A percentile compares a stretch with the other conserved stretches of the same genome.
Evolutionary conservation across 1,140 invertebrate species (phyloP).

Genomic region (Microplitis demolitor): DNA sequence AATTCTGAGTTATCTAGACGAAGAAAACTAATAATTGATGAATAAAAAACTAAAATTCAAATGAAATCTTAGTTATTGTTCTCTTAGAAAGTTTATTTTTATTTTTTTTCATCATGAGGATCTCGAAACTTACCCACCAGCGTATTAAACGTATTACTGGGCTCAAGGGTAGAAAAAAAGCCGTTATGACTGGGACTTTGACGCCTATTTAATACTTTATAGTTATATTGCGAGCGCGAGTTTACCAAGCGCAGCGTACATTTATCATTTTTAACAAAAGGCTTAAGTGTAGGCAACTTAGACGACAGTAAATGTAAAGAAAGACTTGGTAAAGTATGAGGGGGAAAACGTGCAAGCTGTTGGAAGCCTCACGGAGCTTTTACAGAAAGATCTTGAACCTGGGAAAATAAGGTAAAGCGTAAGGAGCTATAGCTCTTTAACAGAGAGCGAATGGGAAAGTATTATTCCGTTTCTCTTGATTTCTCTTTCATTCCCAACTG

Average conservation of each 20-base stretch:
- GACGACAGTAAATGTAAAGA: neutral
- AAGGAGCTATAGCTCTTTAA: neutral
- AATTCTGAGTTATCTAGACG: too few species aligned
- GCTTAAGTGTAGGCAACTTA: slow-evolving; percentile 14
- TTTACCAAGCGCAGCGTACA: slow-evolving; percentile 37
- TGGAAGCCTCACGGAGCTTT: neutral
- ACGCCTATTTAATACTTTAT: slow-evolving; percentile 49
- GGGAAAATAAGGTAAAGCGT: neutral
- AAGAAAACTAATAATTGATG: too few species aligned
- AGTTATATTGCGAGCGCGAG: slow-evolving; percentile 46
- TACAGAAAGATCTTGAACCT: neutral
- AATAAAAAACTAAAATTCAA: too few species aligned
- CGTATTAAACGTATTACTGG: neutral
- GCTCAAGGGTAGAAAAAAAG: neutral
- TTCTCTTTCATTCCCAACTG: neutral
- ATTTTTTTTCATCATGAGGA: too few species aligned
- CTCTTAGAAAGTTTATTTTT: too few species aligned
- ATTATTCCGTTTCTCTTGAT: neutral
- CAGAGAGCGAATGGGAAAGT: neutral
- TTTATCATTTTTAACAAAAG: slow-evolving; percentile 46
- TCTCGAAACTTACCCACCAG: neutral
- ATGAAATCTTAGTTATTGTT: too few species aligned
- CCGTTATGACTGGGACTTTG: slow-evolving; percentile 42
- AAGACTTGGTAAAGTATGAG: neutral
- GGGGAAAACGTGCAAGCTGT: neutral